Conservation (phyloP, 2,797 vertebrate species). For the Lycodopsis pacificus region DNA sequence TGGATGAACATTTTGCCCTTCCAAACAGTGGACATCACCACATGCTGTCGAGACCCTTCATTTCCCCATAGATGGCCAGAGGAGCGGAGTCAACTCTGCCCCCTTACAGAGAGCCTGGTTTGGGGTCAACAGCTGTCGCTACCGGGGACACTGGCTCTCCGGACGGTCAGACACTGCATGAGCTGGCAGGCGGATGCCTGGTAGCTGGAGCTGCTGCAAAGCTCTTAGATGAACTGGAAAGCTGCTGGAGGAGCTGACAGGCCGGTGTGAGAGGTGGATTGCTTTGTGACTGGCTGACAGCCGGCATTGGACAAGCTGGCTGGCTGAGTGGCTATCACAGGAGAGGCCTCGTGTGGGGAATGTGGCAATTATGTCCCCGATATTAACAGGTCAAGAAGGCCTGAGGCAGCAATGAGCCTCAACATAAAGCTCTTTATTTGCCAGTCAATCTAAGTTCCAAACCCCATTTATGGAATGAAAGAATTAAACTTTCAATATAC, state of each 20-base stretch:
- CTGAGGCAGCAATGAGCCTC: neutral
- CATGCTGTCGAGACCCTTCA: neutral
- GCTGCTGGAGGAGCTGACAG: conserved; percentile 2
- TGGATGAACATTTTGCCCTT: neutral
- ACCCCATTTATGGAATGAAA: neutral
- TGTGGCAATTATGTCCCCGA: conserved; percentile 22
- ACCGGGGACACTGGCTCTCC: conserved; percentile 9
- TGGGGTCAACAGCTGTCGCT: conserved; percentile 43
- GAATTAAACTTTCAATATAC: neutral
- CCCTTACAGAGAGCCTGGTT: neutral
- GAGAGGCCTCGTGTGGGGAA: neutral
- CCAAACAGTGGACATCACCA: neutral
- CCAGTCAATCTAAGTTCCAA: neutral
- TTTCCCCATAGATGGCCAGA: neutral
- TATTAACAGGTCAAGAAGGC: conserved; percentile 7
- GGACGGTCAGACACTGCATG: conserved; percentile 5
- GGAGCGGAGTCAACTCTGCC: neutral
- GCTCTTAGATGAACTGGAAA: conserved; percentile 27
- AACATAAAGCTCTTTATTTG: neutral
- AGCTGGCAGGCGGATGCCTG: conserved; percentile 22
- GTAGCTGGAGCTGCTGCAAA: conserved; percentile 13
- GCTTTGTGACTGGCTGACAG: conserved; percentile 30
- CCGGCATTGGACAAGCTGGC: neutral
- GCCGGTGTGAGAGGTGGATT: conserved; percentile 26
- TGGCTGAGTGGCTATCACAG: conserved; percentile 14